Conservation (phyloP, 2,888 invertebrate genomes). For the Pegoplata infirma region DNA sequence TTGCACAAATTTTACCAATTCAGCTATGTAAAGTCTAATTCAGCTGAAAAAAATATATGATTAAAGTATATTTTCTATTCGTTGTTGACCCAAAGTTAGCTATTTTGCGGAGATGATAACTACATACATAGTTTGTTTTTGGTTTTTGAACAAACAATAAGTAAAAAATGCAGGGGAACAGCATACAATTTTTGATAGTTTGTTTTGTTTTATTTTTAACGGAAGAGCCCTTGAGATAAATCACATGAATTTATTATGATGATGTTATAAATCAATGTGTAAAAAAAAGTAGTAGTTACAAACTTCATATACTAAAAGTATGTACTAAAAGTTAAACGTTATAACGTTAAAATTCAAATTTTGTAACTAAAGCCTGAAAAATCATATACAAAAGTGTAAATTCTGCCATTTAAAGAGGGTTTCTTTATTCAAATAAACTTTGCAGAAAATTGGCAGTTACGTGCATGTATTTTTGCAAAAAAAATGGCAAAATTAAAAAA, state of each 20-base stretch:
- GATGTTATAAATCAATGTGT: constrained; percentile 73
- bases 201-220: constrained; percentile 16
- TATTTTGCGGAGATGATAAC: neutral
- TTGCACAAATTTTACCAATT: too few relatives aligned
- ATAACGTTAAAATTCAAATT: neutral
- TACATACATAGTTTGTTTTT: neutral
- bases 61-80: too few relatives aligned
- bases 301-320: neutral
- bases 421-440: too few relatives aligned
- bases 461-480: neutral
- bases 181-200: neutral
- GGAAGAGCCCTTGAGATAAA: constrained; percentile 69
- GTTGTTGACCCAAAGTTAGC: too few relatives aligned
- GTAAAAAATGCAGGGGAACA: constrained; percentile 18
- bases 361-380: neutral
- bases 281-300: constrained; percentile 51
- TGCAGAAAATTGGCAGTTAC: neutral
- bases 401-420: neutral
- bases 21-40: too few relatives aligned
- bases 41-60: too few relatives aligned
- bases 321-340: neutral
- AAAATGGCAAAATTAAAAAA: neutral
- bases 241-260: constrained; percentile 78
- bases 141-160: too few relatives aligned
- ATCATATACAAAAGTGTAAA: neutral